Conservation (phyloP, 1,140 invertebrate genomes). For the Phymorhynchus buccinoides region DNA sequence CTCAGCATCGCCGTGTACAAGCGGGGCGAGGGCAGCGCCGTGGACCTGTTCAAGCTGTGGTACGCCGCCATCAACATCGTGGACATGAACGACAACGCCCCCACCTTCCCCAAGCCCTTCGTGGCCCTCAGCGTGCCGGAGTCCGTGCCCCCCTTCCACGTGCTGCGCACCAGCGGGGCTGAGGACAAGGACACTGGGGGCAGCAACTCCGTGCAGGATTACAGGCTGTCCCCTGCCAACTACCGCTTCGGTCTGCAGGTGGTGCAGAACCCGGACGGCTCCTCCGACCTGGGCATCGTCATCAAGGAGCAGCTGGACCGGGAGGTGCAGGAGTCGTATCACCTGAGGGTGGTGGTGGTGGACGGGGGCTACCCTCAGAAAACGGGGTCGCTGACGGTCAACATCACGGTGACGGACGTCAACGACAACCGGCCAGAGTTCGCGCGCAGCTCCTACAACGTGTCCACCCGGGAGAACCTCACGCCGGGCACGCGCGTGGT, state of each 20-base stretch:
- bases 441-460: conserved; percentile 61
- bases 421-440: conserved; percentile 69
- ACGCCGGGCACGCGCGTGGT: conserved; percentile 50
- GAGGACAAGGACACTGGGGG: conserved; percentile 61
- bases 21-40: conserved; percentile 23
- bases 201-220: conserved; percentile 54
- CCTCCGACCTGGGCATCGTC: conserved; percentile 57
- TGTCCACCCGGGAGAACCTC: conserved; percentile 81
- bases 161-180: conserved; percentile 56
- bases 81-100: conserved; percentile 69
- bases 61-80: conserved; percentile 49
- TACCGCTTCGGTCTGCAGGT: conserved; percentile 53
- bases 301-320: conserved; percentile 57
- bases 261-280: conserved; percentile 54
- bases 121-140: conserved; percentile 60
- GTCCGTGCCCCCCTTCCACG: conserved; percentile 48
- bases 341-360: conserved; percentile 56
- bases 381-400: conserved; percentile 56
- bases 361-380: conserved; percentile 62
- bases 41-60: conserved; percentile 45
- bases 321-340: conserved; percentile 58
- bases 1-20: conserved; percentile 49
- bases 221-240: conserved; percentile 48
- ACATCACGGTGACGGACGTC: conserved; percentile 77
- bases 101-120: conserved; percentile 55